Evolutionary conservation across 1,140 invertebrate species (phyloP).

Genomic region (Drosophila equinoxialis): DNA sequence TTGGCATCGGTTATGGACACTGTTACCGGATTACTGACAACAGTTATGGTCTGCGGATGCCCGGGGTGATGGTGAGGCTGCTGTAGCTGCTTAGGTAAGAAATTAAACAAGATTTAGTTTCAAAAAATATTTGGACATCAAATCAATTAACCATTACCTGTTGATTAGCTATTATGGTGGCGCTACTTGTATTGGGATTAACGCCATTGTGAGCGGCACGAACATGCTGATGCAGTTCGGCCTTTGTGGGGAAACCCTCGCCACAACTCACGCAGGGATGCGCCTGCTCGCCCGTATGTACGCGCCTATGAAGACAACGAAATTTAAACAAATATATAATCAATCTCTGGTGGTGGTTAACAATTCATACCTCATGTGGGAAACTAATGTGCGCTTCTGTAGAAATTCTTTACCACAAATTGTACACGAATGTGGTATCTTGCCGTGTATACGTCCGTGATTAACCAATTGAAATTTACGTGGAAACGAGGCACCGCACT

Average conservation of each 20-base stretch:
- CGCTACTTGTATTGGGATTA: conserved; percentile 83
- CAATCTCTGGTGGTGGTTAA: neutral
- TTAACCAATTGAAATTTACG: conserved; percentile 93
- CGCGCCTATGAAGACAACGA: conserved; percentile 46
- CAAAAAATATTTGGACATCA: too few species aligned
- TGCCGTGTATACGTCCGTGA: conserved; percentile 90
- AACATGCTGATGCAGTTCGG: conserved; percentile 87
- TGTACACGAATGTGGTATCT: conserved; percentile 91
- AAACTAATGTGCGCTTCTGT: conserved; percentile 90
- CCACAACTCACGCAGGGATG: conserved; percentile 89
- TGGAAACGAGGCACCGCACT: conserved; percentile 92
- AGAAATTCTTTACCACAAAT: conserved; percentile 92
- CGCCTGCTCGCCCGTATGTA: conserved; percentile 86
- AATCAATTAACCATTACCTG: conserved; percentile 36
- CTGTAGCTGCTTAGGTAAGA: conserved; percentile 69
- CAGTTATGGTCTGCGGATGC: conserved; percentile 81
- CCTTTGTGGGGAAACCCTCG: conserved; percentile 89
- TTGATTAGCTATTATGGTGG: conserved; percentile 82
- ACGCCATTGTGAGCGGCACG: conserved; percentile 85
- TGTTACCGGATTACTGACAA: conserved; percentile 80
- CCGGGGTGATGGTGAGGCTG: conserved; percentile 83
- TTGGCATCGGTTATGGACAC: conserved; percentile 74
- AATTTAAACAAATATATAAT: neutral
- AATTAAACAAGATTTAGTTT: neutral
- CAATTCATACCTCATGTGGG: conserved; percentile 87